Evolutionary conservation across 2,797 vertebrate species (phyloP), one percentile per base, ranked within the genome.

Genomic region (Melopsittacus undulatus): DNA sequence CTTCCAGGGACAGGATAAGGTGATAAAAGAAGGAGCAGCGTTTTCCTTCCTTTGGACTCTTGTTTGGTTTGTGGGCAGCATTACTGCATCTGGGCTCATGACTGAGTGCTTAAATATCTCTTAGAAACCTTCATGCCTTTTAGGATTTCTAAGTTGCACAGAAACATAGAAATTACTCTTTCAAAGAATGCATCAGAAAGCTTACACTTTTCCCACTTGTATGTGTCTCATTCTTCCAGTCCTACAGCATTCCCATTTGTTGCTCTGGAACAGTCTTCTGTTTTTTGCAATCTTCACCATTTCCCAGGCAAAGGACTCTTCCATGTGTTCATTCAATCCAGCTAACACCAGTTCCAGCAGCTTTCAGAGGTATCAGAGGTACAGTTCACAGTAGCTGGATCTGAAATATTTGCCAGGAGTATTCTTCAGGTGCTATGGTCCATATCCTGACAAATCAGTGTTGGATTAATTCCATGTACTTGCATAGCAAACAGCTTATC

Each of bases 371-470:
- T 57, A 21, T 32, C 70, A 67, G 84, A 86, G 67, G 66, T n/a
- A 26, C 77, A 69, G 73, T 42, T 91, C 42, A 48, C 69, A 66
- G 38, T 27, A 42, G 66, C 23, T 73, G 40, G 34, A 68, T 76
- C 66, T 73, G 75, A 69, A 72, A 32, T 89, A 20, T 29, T 78
- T 91, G 57, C 79, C 82, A 88, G 87, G 45, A 78, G 38, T 73
- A 91, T 96, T 94, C 83, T 95, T 94, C 83, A 54, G 69, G 85
- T 95, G 90, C 93, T 79, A 0, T 69, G 69, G 80, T 66, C 91
- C 70, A 6, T 84, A 51, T 66, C 91, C 34, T 83, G 73, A 75
- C 82, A 92, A 78, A 85, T 75, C 69, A 75, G 13, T 6, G 1
- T 26, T 91, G 89, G 68, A 89, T 93, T 89, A 64, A 83, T 66